A percentile compares a stretch with the other conserved stretches of the same genome.
Conservation (phyloP, 2,888 invertebrate genomes). For the Ethmia dodecea region DNA sequence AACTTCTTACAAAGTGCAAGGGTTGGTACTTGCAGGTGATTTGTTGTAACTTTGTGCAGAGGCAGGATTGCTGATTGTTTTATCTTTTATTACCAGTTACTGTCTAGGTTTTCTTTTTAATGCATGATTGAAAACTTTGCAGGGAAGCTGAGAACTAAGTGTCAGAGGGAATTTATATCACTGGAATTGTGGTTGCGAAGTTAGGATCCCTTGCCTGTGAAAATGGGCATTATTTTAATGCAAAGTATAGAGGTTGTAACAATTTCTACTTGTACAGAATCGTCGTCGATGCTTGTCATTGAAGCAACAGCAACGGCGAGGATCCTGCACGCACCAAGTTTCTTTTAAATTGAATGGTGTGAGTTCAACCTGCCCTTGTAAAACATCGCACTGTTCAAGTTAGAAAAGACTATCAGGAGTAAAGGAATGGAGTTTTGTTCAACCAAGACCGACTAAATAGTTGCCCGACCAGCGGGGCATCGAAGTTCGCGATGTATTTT, state of each 20-base stretch:
- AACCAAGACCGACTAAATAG: slow-evolving; percentile 78
- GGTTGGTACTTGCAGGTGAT: slow-evolving; percentile 52
- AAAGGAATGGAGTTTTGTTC: slow-evolving; percentile 76
- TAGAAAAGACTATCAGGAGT: slow-evolving; percentile 74
- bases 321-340: slow-evolving; percentile 68
- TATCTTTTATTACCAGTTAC: slow-evolving; percentile 53
- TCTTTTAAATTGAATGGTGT: slow-evolving; percentile 77
- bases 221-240: slow-evolving; percentile 94
- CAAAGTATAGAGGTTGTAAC: slow-evolving; percentile 94
- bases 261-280: slow-evolving; percentile 68
- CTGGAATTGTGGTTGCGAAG: slow-evolving; percentile 69
- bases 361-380: slow-evolving; percentile 63
- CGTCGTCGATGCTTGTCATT: slow-evolving; percentile 50
- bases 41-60: slow-evolving; percentile 26
- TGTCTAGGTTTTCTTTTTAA: slow-evolving; percentile 66
- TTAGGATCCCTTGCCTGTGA: slow-evolving; percentile 80
- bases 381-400: slow-evolving; percentile 74
- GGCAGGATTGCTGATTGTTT: slow-evolving; percentile 56
- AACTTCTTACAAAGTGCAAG: slow-evolving; percentile 64
- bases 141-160: slow-evolving; percentile 74
- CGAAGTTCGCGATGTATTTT: slow-evolving; percentile 54
- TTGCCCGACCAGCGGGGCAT: slow-evolving; percentile 43
- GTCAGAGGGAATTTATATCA: slow-evolving; percentile 65
- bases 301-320: slow-evolving; percentile 45
- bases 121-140: slow-evolving; percentile 73